These are phyloP conservation scores for Lithobates sylvaticus DNA, from an alignment of 2,797 vertebrate genomes.

Conservation along the genomic window DNA sequence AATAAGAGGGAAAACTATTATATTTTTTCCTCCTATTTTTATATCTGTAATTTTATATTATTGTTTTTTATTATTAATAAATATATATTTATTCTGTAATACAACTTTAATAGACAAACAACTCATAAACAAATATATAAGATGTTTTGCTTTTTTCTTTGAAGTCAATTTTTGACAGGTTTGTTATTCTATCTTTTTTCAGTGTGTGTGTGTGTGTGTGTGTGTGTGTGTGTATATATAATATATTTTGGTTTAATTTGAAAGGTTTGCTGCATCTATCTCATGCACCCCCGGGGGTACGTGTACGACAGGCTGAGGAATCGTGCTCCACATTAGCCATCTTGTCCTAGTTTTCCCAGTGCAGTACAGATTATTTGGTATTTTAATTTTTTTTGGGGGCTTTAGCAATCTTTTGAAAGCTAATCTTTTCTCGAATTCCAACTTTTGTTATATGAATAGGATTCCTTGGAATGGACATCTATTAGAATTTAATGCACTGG, in stretches of 20 bases:
- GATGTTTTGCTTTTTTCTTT: too few relatives aligned
- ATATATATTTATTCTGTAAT: too few relatives aligned
- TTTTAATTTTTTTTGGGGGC: background rate
- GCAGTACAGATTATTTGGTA: background rate
- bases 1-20: too few relatives aligned
- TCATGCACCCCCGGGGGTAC: background rate
- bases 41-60: too few relatives aligned
- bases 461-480: background rate
- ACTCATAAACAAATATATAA: too few relatives aligned
- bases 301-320: background rate
- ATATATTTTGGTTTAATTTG: background rate
- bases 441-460: background rate
- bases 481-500: background rate
- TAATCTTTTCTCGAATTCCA: background rate
- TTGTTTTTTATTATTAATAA: too few relatives aligned
- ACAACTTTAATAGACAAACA: too few relatives aligned
- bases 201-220: too few relatives aligned
- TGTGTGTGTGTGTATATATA: too few relatives aligned
- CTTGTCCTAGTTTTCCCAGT: background rate
- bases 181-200: too few relatives aligned
- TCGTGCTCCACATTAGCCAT: constrained; percentile 4
- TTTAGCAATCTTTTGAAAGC: background rate
- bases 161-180: too few relatives aligned
- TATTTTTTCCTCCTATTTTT: too few relatives aligned
- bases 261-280: background rate